phyloP scores from a whole-genome alignment of 2,797 vertebrate genomes.

The Karalla daura region DNA sequence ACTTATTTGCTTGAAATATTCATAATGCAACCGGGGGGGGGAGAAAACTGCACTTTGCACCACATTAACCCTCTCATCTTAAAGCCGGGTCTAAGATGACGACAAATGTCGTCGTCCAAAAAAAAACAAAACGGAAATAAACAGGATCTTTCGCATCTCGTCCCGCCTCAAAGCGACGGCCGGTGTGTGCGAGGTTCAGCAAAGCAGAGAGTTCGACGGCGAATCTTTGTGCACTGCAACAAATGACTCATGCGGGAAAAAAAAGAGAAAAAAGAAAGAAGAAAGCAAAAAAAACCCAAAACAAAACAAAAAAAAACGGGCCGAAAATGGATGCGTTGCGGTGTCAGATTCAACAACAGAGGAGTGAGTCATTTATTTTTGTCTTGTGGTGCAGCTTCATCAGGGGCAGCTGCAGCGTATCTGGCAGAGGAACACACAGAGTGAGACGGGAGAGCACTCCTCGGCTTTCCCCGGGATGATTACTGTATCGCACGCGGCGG shows the following conservation, averaged over 20 bases:
- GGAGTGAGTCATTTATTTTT: slow-evolving; percentile 39
- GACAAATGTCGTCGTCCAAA: slow-evolving; percentile 1
- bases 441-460: slow-evolving; percentile 30
- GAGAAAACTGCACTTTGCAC: not conserved
- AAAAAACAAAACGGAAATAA: not conserved
- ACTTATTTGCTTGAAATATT: slow-evolving; percentile 15
- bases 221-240: not conserved
- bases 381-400: slow-evolving; percentile 30
- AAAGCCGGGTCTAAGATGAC: not conserved
- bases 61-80: not conserved
- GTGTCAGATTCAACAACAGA: slow-evolving; percentile 25
- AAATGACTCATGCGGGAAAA: slow-evolving; percentile 17
- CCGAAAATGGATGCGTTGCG: not conserved
- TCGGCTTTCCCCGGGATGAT: slow-evolving; percentile 41
- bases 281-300: too few species aligned
- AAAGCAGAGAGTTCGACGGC: not conserved
- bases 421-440: slow-evolving; percentile 45
- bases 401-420: slow-evolving; percentile 42
- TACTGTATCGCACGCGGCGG: slow-evolving; percentile 41
- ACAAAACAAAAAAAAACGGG: not conserved
- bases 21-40: slow-evolving; percentile 1
- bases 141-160: not conserved
- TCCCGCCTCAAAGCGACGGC: not conserved
- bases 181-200: not conserved
- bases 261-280: too few species aligned